These are phyloP conservation scores for Xiphydria camelus DNA, from an alignment of 2,888 invertebrate species.

Conservation along the genomic window DNA sequence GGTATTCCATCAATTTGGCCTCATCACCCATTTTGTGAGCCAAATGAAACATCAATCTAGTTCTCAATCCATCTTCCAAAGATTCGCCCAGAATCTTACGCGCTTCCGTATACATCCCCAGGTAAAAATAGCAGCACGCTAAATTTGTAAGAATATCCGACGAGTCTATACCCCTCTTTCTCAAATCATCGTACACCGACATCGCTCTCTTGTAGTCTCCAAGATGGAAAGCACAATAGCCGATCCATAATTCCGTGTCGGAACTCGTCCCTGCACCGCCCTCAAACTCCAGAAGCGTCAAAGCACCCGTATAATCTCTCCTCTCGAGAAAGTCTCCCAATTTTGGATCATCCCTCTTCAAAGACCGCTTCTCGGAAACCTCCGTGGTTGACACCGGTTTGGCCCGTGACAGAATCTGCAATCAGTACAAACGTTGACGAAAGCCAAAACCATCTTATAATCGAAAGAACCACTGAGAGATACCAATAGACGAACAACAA, in stretches of 20 bases:
- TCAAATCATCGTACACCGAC: conserved; percentile 64
- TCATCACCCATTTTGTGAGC: conserved; percentile 93
- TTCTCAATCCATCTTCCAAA: conserved; percentile 70
- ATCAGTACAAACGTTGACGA: no score
- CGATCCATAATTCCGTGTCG: conserved; percentile 82
- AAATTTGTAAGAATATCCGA: conserved; percentile 76
- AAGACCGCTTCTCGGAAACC: conserved; percentile 48
- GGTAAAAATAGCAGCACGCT: conserved; percentile 93
- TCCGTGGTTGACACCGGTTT: conserved; percentile 75
- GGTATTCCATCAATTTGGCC: conserved; percentile 78
- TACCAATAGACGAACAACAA: no score
- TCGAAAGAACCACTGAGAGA: no score
- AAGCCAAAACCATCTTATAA: no score
- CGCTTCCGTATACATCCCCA: conserved; percentile 81
- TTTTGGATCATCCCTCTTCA: conserved; percentile 69
- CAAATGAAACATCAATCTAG: conserved; percentile 86
- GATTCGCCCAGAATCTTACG: conserved; percentile 70
- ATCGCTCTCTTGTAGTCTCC: conserved; percentile 81
- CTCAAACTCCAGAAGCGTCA: conserved; percentile 86
- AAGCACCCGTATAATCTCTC: conserved; percentile 92
- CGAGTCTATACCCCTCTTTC: conserved; percentile 61
- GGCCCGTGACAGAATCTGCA: conserved; percentile 78
- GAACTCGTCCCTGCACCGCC: conserved; percentile 53
- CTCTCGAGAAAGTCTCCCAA: conserved; percentile 87
- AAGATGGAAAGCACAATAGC: conserved; percentile 93